Base-by-base conservation (phyloP, 2,113 vertebrate species). In the Murina feae region DNA sequence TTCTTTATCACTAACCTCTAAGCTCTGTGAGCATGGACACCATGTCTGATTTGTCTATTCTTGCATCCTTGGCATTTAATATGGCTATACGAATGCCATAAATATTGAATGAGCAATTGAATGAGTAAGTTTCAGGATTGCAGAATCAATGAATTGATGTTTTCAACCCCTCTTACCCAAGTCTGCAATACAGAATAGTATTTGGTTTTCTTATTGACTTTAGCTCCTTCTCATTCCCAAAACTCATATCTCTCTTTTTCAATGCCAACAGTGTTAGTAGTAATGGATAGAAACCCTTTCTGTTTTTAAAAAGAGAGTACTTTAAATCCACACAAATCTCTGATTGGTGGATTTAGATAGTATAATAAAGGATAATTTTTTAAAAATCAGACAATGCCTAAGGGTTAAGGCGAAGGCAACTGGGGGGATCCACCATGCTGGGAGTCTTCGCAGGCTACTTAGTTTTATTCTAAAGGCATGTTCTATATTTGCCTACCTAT, bases 221-320 rank as follows among this genome's bases (percentile, higher is more conserved):
- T 79, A 93, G 60, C 2, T 42, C 16, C 32, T 69, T 89, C 21
- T 79, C 12, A 68, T 16, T 82, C 12, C 2, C 23, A 87, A 74
- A 74, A 6, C 16, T 63, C 47, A 82, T 32, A 55, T 75, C 55
- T 60, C 80, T 63, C 23, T 71, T 86, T 68, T 72, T 47, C 81
- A 65, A n/a, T 49, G 58, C 17, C 35, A 79, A 79, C 1, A 39
- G 23, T 81, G 6, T 72, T 35, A 71, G 30, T n/a, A 69, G 42
- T 65, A 71, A 25, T 91, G 18, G 18, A 58, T 63, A 86, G 60
- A 88, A 81, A 32, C 14, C 9, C 16, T 79, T 23, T 23, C 1
- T 83, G n/a, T 78, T 55, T 79, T 89, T 37, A 23, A 44, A 86
- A 63, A 72, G 5, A 83, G 28, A 92, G 18, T 92, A 28, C n/a